These are phyloP conservation scores for Pardosa pseudoannulata DNA, from an alignment of 2,888 invertebrate genomes.

Conservation along the genomic window DNA sequence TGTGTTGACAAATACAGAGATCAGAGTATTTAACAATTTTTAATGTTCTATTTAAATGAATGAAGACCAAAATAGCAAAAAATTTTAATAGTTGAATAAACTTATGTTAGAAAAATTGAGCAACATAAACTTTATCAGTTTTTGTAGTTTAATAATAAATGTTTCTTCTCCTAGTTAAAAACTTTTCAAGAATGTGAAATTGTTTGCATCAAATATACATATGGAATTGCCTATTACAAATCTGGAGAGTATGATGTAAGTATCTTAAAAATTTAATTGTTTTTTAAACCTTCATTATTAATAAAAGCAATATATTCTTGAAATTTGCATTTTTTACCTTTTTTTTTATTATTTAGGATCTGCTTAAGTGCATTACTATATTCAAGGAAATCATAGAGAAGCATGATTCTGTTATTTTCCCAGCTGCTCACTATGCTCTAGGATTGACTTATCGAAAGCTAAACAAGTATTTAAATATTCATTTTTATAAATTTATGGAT, in stretches of 20 bases:
- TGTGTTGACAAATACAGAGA: too few species aligned
- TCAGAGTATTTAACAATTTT: too few species aligned
- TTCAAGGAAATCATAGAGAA: slow-evolving; percentile 61
- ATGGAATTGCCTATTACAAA: slow-evolving; percentile 37
- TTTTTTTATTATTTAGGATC: slow-evolving; percentile 44
- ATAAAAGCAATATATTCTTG: background rate
- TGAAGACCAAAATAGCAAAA: too few species aligned
- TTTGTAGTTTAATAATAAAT: too few species aligned
- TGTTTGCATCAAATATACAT: slow-evolving; percentile 64
- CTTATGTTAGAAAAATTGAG: too few species aligned
- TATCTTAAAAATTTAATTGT: background rate
- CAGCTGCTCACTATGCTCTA: slow-evolving; percentile 65
- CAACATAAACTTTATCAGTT: too few species aligned
- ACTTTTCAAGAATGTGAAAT: slow-evolving; percentile 44
- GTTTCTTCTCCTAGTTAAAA: slow-evolving; percentile 20
- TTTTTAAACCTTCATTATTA: background rate
- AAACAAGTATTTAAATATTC: slow-evolving; percentile 65
- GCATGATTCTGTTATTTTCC: slow-evolving; percentile 41
- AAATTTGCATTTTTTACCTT: background rate
- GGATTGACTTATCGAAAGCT: slow-evolving; percentile 45
- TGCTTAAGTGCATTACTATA: slow-evolving; percentile 40
- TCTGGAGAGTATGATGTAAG: slow-evolving; percentile 56
- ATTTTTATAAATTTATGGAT: too few species aligned
- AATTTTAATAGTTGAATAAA: too few species aligned
- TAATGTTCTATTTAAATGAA: too few species aligned